Evolutionary conservation across 2,888 invertebrate genomes (phyloP), one percentile per base, ranked within the genome.

Genomic region (Heteropelma amictum): DNA sequence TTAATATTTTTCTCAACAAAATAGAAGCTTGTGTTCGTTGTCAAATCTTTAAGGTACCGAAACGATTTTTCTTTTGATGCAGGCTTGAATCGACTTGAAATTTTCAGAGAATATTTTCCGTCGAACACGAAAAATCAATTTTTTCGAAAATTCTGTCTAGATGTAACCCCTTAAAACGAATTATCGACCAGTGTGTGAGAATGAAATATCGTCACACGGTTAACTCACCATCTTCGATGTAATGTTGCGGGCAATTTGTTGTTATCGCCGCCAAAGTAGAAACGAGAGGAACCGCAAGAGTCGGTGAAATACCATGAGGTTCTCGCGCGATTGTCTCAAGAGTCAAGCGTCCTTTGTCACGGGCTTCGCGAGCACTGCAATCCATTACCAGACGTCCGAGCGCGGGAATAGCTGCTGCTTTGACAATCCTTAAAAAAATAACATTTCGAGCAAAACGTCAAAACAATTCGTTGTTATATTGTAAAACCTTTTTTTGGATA

Each of bases 331-430:
- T 87, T 1, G 87, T 87, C 76, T 89, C 89, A 21, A 89, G 81
- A n/a, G 89, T 87, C 84, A 92, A 89, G 73, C 91, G 91, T 28
- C 91, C 91, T 84, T 92, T 92, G 77, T 92, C 92, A 56, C 91
- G 90, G 2, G 91, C 90, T 86, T 92, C 90, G 72, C 86, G 88
- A 1, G 90, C 86, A 35, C 85, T 86, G 76, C 91, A 90, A 68
- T 91, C 90, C 0, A 89, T 91, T 63, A 91, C 91, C n/a, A 93
- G 89, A 68, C 90, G 90, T 21, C 93, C 93, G 73, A 94, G 89
- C 1, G 93, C 92, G 51, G 93, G 91, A 78, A 94, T 90, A 3
- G 93, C 92, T 3, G 93, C 92, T 53, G 92, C 91, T 81, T 92
- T 90, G 0, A 94, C 93, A 77, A 90, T 86, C 67, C 92, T 92